These are phyloP conservation scores for Lucinisca nassula DNA, from an alignment of 2,888 invertebrate genomes.

Conservation along the genomic window DNA sequence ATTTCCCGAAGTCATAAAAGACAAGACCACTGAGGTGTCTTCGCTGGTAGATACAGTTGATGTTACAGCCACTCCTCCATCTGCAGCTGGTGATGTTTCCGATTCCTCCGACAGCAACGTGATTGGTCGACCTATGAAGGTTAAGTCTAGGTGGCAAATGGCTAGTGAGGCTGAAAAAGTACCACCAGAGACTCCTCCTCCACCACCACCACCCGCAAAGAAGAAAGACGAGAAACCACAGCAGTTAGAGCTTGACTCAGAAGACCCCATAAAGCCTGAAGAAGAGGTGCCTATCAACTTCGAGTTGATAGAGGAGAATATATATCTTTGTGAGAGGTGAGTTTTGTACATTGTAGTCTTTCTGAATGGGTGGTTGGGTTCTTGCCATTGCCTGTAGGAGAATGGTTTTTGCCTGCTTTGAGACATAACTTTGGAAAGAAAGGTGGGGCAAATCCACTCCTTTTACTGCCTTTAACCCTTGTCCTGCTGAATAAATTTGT, in stretches of 20 bases:
- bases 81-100: slow-evolving; percentile 34
- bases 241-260: slow-evolving; percentile 14
- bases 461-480: no score
- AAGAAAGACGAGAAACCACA: not conserved
- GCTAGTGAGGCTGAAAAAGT: slow-evolving; percentile 81
- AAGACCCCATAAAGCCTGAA: slow-evolving; percentile 34
- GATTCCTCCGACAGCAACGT: slow-evolving; percentile 39
- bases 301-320: slow-evolving; percentile 94
- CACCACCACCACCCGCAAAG: slow-evolving; percentile 15
- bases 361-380: no score
- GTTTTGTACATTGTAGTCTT: no score
- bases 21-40: not conserved
- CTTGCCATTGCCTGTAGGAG: no score
- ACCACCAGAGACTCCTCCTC: slow-evolving; percentile 14
- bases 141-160: slow-evolving; percentile 83
- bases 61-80: slow-evolving; percentile 25
- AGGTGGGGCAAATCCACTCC: no score
- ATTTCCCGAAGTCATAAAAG: not conserved
- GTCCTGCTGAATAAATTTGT: no score
- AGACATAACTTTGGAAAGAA: no score
- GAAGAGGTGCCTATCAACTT: slow-evolving; percentile 92
- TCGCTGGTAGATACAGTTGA: slow-evolving; percentile 21
- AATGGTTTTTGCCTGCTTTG: no score
- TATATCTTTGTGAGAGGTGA: slow-evolving; percentile 94
- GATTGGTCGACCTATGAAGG: slow-evolving; percentile 74